Evolutionary conservation across 2,113 vertebrate species (phyloP).

Genomic region (Naja naja): DNA sequence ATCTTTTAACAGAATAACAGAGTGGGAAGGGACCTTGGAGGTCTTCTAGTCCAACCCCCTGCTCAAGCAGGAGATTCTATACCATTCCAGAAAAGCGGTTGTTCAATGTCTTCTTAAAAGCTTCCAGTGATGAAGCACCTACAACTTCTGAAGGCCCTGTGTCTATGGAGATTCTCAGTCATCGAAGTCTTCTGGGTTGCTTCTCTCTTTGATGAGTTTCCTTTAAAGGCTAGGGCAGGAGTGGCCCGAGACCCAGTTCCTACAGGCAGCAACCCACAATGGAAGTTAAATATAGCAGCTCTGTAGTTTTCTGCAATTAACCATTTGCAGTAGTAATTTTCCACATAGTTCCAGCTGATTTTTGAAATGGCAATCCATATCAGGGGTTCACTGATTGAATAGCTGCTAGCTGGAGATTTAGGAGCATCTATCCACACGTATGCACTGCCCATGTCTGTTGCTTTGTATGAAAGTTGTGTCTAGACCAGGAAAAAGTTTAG

Average conservation of each 20-base stretch:
- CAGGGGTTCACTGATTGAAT: background rate
- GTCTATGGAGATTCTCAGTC: too few species aligned
- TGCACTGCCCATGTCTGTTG: background rate
- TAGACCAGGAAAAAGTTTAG: background rate
- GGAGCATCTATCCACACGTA: background rate
- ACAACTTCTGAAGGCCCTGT: background rate
- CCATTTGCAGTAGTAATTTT: background rate
- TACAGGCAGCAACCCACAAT: background rate
- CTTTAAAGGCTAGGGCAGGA: background rate
- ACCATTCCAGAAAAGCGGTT: background rate
- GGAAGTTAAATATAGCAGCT: background rate
- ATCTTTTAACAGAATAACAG: background rate
- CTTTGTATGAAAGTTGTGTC: background rate
- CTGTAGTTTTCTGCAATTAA: background rate
- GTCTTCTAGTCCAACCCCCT: background rate
- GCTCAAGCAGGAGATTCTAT: background rate
- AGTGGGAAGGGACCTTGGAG: background rate
- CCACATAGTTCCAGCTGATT: background rate
- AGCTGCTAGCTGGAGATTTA: background rate
- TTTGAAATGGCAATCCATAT: background rate
- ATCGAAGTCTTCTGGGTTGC: background rate
- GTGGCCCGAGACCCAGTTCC: background rate
- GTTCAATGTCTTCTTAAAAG: background rate
- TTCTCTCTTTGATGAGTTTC: background rate
- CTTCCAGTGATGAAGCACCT: background rate